Evolutionary conservation across 1,140 invertebrate species (phyloP).

Genomic region (Idris sp.): DNA sequence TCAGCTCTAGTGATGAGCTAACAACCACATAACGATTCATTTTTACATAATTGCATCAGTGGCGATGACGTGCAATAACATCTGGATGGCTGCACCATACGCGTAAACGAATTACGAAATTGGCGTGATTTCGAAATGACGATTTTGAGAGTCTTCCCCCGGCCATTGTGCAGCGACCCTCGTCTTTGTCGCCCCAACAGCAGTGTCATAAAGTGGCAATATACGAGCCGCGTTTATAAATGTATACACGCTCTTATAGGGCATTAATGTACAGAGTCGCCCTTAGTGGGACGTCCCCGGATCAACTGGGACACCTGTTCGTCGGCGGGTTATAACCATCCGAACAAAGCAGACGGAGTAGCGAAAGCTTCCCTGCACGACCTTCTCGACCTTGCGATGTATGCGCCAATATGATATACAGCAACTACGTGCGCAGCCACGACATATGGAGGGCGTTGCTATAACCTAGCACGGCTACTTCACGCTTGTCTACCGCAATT

Average conservation of each 20-base stretch:
- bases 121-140: slow-evolving; percentile 53
- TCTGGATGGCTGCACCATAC: slow-evolving; percentile 19
- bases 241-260: slow-evolving; percentile 32
- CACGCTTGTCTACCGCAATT: slow-evolving; percentile 57
- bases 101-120: slow-evolving; percentile 56
- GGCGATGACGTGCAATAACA: slow-evolving; percentile 33
- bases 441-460: slow-evolving; percentile 64
- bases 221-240: slow-evolving; percentile 36
- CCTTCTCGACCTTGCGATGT: slow-evolving; percentile 53
- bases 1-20: slow-evolving; percentile 12
- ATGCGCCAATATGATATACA: slow-evolving; percentile 53
- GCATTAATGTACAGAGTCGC: slow-evolving; percentile 33
- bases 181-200: slow-evolving; percentile 27
- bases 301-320: slow-evolving; percentile 58
- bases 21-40: slow-evolving; percentile 43
- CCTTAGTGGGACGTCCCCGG: slow-evolving; percentile 36
- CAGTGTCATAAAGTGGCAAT: slow-evolving; percentile 61
- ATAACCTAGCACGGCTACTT: slow-evolving; percentile 47
- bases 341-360: slow-evolving; percentile 18
- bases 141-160: slow-evolving; percentile 39
- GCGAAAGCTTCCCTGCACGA: slow-evolving; percentile 45
- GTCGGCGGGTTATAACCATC: no score
- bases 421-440: slow-evolving; percentile 26
- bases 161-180: slow-evolving; percentile 34
- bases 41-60: slow-evolving; percentile 19